Base-by-base conservation (phyloP, 2,888 invertebrate species). In the Drosophila subquinaria region DNA sequence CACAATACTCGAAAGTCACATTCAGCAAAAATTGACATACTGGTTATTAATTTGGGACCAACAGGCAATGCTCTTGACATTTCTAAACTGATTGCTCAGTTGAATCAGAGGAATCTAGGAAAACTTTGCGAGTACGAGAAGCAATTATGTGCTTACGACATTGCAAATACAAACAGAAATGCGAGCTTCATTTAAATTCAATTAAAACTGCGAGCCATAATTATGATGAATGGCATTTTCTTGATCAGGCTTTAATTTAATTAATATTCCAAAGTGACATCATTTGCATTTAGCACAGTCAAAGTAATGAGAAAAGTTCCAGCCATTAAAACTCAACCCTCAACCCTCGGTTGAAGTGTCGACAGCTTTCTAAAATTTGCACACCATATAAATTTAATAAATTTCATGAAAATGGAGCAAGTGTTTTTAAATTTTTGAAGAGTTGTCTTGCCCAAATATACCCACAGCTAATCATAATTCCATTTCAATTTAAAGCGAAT, bases 231-330 rank as follows among this genome's bases (percentile, higher is more conserved):
- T 86, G 75, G 23, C 62, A 45, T 36, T 47, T 59, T 36, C 56
- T 63, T 61, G 70, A 67, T 55, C 65, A 61, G 61, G 53, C 56
- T 57, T 45, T 69, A 73, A 73, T 79, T 68, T 63, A 76, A 84
- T 88, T 81, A 79, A 74, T 73, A 73, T 80, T 86, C 76, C 73
- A 74, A 82, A 74, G 68, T 78, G 71, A 76, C 79, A 74, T 77
- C 62, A 87, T 89, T 83, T 87, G 81, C 85, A 83, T 89, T 83
- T 71, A 79, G 70, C 67, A 55, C 36, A 60, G 48, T 27, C 13
- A 63, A 73, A 74, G 69, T 84, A 88, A 86, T 82, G 80, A 75
- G 64, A 33, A 84, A 86, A 86, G 88, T 89, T 86, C 74, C 40
- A 71, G 64, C 52, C 87, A 73, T 83, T 71, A 73, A 76, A 76